A percentile compares a stretch with the other conserved stretches of the same genome.
Evolutionary conservation across 2,888 invertebrate genomes (phyloP).

Genomic region (Agrotis segetum): DNA sequence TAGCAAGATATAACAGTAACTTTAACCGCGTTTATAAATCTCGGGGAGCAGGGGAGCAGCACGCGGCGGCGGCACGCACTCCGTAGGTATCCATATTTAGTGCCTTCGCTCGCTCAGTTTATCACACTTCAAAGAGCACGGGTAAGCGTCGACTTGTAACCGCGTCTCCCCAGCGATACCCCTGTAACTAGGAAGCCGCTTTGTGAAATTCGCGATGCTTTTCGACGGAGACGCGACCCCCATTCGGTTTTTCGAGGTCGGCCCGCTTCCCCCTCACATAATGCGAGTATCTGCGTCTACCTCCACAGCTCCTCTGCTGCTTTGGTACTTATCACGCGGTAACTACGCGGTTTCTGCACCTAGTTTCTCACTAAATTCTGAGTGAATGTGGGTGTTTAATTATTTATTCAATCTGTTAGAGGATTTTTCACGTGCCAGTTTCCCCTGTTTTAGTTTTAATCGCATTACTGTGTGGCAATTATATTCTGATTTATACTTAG

Average conservation of each 20-base stretch:
- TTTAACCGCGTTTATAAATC: conserved; percentile 78
- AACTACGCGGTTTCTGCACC: conserved; percentile 81
- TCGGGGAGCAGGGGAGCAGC: conserved; percentile 72
- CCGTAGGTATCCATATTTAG: conserved; percentile 82
- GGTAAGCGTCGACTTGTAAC: conserved; percentile 83
- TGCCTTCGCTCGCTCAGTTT: conserved; percentile 81
- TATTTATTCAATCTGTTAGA: conserved; percentile 81
- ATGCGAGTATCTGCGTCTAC: conserved; percentile 72
- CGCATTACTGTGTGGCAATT: conserved; percentile 62
- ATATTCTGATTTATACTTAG: conserved; percentile 45
- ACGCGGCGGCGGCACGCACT: conserved; percentile 77
- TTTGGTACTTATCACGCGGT: conserved; percentile 71
- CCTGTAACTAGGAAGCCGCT: conserved; percentile 87
- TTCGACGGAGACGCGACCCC: conserved; percentile 82
- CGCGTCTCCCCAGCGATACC: conserved; percentile 81
- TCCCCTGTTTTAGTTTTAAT: conserved; percentile 64
- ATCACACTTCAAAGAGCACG: conserved; percentile 89
- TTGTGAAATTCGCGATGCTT: conserved; percentile 88
- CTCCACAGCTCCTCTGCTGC: conserved; percentile 68
- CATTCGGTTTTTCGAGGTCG: conserved; percentile 89
- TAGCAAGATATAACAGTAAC: conserved; percentile 68
- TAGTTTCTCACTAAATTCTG: conserved; percentile 76
- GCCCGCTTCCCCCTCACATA: conserved; percentile 77
- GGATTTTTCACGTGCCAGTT: conserved; percentile 69
- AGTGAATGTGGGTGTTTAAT: conserved; percentile 80